These are phyloP conservation scores for Metacarcinus magister DNA, from an alignment of 2,888 invertebrate species.

Conservation along the genomic window DNA sequence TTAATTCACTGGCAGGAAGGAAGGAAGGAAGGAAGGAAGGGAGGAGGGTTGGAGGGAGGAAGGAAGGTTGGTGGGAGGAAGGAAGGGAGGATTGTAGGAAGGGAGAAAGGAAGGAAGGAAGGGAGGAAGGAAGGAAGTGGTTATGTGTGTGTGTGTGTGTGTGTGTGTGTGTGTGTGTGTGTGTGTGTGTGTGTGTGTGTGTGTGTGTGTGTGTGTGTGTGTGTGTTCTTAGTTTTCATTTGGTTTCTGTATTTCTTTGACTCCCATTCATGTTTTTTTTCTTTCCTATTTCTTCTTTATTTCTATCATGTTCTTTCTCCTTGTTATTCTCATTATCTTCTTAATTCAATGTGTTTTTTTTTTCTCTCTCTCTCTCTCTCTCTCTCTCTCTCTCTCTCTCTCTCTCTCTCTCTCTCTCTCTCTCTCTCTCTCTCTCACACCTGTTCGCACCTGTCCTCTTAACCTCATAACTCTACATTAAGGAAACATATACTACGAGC, in stretches of 20 bases:
- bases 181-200: neutral
- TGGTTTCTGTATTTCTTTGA: too few species aligned
- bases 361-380: neutral
- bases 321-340: neutral
- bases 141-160: neutral
- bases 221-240: neutral
- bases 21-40: too few species aligned
- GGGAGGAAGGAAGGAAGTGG: neutral
- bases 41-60: too few species aligned
- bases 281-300: neutral
- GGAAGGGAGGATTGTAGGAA: neutral
- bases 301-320: neutral
- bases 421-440: conserved; percentile 45
- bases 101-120: too few species aligned
- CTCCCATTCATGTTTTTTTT: neutral
- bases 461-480: neutral
- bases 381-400: conserved; percentile 2
- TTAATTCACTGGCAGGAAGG: neutral
- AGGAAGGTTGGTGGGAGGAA: too few species aligned
- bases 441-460: neutral
- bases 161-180: neutral
- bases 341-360: neutral
- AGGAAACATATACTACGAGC: neutral
- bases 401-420: conserved; percentile 5
- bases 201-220: neutral